Evolutionary conservation across 1,140 invertebrate species (phyloP).

Genomic region (Muscidifurax raptorellus): DNA sequence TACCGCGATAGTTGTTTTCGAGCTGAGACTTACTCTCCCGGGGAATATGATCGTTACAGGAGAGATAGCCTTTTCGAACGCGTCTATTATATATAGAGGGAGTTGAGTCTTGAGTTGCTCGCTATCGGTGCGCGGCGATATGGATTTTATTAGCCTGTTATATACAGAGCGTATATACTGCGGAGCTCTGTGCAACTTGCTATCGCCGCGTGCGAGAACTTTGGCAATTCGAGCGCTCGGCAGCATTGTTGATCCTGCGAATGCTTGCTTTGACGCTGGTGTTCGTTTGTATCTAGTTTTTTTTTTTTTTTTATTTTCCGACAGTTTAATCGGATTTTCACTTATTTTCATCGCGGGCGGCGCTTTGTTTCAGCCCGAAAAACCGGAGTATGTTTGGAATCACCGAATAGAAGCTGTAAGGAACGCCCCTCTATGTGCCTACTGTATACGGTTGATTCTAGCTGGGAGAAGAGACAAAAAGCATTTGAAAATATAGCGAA

Average conservation of each 20-base stretch:
- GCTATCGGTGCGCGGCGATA: not conserved
- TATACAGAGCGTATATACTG: not conserved
- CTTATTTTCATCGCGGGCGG: not conserved
- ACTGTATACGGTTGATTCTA: too few relatives aligned
- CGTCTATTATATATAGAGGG: not conserved
- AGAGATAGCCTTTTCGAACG: too few relatives aligned
- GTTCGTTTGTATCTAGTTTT: too few relatives aligned
- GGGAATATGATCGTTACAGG: not conserved
- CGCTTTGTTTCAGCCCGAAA: too few relatives aligned
- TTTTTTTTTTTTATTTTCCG: not conserved
- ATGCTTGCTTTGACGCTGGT: not conserved
- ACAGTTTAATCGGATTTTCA: not conserved
- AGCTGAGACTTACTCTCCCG: not conserved
- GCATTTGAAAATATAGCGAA: too few relatives aligned
- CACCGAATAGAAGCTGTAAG: too few relatives aligned
- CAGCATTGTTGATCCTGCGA: not conserved
- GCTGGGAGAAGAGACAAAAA: too few relatives aligned
- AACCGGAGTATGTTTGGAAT: too few relatives aligned
- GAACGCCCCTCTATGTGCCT: too few relatives aligned
- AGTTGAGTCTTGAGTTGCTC: not conserved
- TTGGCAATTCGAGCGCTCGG: not conserved
- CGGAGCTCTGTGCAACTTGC: not conserved
- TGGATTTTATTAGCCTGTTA: constrained; percentile 34
- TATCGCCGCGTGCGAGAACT: constrained; percentile 1
- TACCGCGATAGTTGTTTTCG: constrained; percentile 8